Evolutionary conservation across 2,888 invertebrate genomes (phyloP), one percentile per base, ranked within the genome.

Genomic region (Proisotoma minuta): DNA sequence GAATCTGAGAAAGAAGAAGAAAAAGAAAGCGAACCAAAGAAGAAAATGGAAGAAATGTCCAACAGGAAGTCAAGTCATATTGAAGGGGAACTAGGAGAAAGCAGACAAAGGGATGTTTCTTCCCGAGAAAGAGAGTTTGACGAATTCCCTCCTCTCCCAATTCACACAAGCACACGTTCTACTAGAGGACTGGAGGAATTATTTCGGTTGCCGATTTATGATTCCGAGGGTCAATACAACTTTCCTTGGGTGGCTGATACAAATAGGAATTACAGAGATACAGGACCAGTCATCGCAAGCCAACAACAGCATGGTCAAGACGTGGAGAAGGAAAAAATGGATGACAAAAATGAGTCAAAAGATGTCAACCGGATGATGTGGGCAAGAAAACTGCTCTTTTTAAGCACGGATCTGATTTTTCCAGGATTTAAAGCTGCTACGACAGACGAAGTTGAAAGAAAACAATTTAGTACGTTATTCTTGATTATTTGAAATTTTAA

Each of bases 371-470:
- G 52, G 1, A 49, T 64, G 49, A 62, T 60, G 28, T 69, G 66
- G 66, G 69, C 69, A 18, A 52, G 66, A 20, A 69, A 66, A 20
- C 28, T 69, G 15, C 64, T 69, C 40, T 69, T 69, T 34, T 18
- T 60, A 3, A 66, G 63, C 27, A 66, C 69, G 2, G 69, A 69
- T 22, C 57, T 69, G 15, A 61, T 69, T 2, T 69, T 69, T 39
- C 69, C 69, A 39, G 69, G 69, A 34, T 69, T 69, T 34, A 51
- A 57, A 3, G 60, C 24, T 52, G 27, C 52, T 15, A 34, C 34
- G 34, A 34, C 15, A 10, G 34, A 15, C 8, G 15, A 34, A 34
- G 34, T 34, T 24, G 39, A 62, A 26, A 22, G 18, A 60, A 53
- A 48, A n/a, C 60, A 57, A 12, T 62, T 56, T 54, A 52, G 62